Conservation (phyloP, 2,888 invertebrate genomes). For the Fissipunctia ypsillon region DNA sequence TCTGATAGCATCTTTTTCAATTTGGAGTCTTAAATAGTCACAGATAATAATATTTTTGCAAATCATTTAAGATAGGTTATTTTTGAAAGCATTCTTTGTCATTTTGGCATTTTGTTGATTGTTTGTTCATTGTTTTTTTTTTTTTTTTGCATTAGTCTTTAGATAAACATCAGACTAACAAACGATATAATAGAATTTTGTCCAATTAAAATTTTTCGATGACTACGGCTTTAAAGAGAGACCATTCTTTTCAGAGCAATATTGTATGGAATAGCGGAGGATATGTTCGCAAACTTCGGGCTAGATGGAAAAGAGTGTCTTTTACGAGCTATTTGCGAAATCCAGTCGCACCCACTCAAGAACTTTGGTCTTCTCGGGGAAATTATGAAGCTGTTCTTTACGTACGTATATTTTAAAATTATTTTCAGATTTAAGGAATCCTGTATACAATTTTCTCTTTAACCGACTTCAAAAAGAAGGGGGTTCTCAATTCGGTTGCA, state of each 20-base stretch:
- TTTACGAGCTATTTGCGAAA: constrained; percentile 95
- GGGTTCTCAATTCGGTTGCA: no score
- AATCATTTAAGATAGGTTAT: constrained; percentile 6
- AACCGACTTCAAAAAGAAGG: no score
- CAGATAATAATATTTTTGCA: constrained; percentile 19
- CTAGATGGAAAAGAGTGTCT: constrained; percentile 95
- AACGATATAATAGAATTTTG: background rate
- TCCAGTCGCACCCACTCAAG: constrained; percentile 94
- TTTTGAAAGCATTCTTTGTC: constrained; percentile 26
- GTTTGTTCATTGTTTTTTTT: no score
- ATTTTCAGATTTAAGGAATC: background rate
- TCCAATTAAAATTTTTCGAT: constrained; percentile 8
- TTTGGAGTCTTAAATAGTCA: background rate
- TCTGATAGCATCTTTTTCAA: constrained; percentile 29
- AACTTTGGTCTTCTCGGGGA: constrained; percentile 96
- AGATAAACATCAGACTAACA: background rate
- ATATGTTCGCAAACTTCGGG: constrained; percentile 95
- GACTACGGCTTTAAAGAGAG: background rate
- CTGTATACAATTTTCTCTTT: background rate
- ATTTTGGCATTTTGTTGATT: no score
- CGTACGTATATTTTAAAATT: constrained; percentile 90
- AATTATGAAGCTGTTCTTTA: constrained; percentile 95
- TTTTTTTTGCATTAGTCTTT: constrained; percentile 10
- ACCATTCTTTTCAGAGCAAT: constrained; percentile 90
- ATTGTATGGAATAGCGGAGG: constrained; percentile 94